Conservation (phyloP, 2,888 invertebrate genomes). For the Camponotus fellah region DNA sequence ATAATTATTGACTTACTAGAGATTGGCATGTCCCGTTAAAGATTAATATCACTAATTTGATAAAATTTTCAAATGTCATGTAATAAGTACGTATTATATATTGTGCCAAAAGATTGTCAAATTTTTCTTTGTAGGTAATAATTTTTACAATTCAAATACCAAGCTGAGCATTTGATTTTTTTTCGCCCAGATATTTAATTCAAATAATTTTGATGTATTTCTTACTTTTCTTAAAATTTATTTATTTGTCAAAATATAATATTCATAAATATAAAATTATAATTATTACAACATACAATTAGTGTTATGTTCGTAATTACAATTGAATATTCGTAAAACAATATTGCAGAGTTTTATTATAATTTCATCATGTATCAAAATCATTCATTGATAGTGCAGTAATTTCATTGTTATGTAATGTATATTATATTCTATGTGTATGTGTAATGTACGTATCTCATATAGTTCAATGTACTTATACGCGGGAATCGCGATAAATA, state of each 20-base stretch:
- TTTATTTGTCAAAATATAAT: not conserved
- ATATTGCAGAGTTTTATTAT: not conserved
- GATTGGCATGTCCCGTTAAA: no score
- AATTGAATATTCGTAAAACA: not conserved
- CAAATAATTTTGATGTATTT: not conserved
- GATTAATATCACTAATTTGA: no score
- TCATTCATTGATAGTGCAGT: not conserved
- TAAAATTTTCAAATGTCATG: no score
- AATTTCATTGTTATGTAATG: constrained; percentile 41
- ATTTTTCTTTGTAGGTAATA: no score
- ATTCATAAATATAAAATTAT: not conserved
- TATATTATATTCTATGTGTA: constrained; percentile 20
- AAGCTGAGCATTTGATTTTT: not conserved
- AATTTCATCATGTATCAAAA: not conserved
- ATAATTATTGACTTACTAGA: no score
- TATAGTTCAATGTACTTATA: constrained; percentile 49
- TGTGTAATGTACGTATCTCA: no score
- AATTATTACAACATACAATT: not conserved
- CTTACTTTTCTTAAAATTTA: not conserved
- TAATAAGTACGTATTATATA: no score
- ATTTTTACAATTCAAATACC: not conserved
- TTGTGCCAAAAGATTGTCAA: no score
- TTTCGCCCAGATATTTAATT: not conserved
- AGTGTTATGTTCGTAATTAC: not conserved
- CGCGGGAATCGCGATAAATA: constrained; percentile 38